A percentile compares a stretch with the other conserved stretches of the same genome.
Evolutionary conservation across 2,888 invertebrate species (phyloP).

Genomic region (Amaurobius ferox): DNA sequence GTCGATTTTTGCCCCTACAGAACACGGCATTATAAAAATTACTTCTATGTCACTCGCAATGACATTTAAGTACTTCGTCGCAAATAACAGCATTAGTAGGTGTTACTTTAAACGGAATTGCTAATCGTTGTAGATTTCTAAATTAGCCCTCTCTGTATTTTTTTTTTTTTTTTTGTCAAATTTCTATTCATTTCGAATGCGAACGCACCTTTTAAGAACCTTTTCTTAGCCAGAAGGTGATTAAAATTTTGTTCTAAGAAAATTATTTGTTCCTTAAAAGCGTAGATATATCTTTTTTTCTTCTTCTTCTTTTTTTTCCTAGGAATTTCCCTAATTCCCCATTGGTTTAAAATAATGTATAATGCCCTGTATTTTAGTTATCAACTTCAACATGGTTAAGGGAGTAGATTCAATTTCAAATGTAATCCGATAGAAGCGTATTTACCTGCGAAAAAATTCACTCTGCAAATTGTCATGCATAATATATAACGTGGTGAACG

Average conservation of each 20-base stretch:
- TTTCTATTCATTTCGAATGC: neutral
- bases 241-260: constrained; percentile 1
- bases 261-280: neutral
- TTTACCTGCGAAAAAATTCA: constrained; percentile 35
- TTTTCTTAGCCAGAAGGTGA: neutral
- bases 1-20: neutral
- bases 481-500: constrained; percentile 51
- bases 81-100: neutral
- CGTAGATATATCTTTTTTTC: too few relatives aligned
- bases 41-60: neutral
- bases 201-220: neutral
- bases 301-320: too few relatives aligned
- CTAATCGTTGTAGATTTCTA: neutral
- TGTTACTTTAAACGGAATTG: neutral
- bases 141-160: neutral
- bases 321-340: constrained; percentile 1
- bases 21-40: too few relatives aligned
- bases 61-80: neutral
- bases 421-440: constrained; percentile 29
- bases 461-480: constrained; percentile 45
- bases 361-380: constrained; percentile 2
- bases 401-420: constrained; percentile 28
- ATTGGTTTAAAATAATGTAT: constrained; percentile 23
- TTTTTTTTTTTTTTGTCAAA: neutral
- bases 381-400: neutral